Evolutionary conservation across 2,797 vertebrate genomes (phyloP).

Genomic region (Telmatherina bonti): DNA sequence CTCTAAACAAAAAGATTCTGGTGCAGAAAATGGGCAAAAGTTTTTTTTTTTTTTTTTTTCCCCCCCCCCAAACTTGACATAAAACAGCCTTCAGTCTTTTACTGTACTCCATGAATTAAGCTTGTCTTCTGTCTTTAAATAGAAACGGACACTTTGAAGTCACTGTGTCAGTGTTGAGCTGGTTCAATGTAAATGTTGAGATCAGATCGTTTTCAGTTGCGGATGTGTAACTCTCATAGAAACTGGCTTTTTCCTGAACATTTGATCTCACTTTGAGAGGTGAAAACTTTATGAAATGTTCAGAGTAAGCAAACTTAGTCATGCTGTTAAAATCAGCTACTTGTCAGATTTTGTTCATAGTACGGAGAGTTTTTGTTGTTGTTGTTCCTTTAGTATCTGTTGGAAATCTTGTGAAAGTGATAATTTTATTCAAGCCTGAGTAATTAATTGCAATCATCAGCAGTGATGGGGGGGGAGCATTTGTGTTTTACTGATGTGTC

Average conservation of each 20-base stretch:
- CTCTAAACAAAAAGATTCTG: constrained; percentile 49
- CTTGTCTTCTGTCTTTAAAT: constrained; percentile 25
- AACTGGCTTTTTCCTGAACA: constrained; percentile 6
- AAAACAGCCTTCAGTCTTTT: constrained; percentile 39
- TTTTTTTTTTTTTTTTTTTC: too few relatives aligned
- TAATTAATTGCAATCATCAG: neutral
- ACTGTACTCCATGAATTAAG: constrained; percentile 43
- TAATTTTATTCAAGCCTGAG: neutral
- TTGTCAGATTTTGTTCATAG: neutral
- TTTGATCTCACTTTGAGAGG: constrained; percentile 4
- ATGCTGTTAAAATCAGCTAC: neutral
- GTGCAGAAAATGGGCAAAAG: constrained; percentile 17
- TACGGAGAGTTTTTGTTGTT: neutral
- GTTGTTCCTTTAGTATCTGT: neutral
- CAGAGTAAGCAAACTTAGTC: neutral
- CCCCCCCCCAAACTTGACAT: constrained; percentile 26
- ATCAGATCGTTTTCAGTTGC: constrained; percentile 14
- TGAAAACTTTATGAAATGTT: constrained; percentile 8
- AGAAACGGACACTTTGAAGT: constrained; percentile 5
- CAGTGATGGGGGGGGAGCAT: neutral
- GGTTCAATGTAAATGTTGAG: constrained; percentile 12
- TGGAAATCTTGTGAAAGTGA: neutral
- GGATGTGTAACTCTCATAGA: constrained; percentile 3
- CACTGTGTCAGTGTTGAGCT: neutral
- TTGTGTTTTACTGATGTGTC: neutral